Evolutionary conservation across 2,888 invertebrate genomes (phyloP), one percentile per base, ranked within the genome.

Genomic region (Torymus texanus): DNA sequence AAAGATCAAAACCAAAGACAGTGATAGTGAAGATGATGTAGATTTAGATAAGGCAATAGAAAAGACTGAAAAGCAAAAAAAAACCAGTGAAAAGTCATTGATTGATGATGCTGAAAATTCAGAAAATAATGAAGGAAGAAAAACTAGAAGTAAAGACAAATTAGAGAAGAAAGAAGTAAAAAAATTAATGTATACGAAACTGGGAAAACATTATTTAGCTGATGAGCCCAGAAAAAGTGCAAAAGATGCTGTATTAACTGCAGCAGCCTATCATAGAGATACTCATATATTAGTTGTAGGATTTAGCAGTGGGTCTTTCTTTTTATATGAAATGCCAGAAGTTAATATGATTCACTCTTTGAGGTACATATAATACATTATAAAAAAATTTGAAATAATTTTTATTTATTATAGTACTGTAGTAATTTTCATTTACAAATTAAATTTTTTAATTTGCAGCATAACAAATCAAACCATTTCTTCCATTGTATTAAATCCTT

Each of bases 261-360:
- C 97, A 0, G 95, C 95, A 0, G 94, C 95, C 65, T 99, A 97
- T 90, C 97, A 98, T 88, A 93, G 93, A 83, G 91, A 93, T 1
- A 94, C 94, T 0, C 95, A 94, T 88, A 93, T 99, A 83, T 91
- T 99, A 75, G 96, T 98, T 0, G 94, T 96, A 55, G 98, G 97
- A 10, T 99, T 97, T 89, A 95, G 95, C 16, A 96, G 94, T 83
- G 99, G 99, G 1, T 93, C 95, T 41, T 99, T 99, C 91, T 96
- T 95, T 88, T 92, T 99, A 0, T 96, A 98, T 88, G 98, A 99
- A 90, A 93, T 99, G 92, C 98, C 98, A 0, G 97, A 97, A 65
- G 96, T 97, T 75, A 97, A 95, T 86, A 91, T 98, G 84, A 96
- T 99, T 81, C 98, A 99, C 91, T 97, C 94, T 12, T 90, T 95